A percentile compares a stretch with the other conserved stretches of the same genome.
Conservation (phyloP, 2,113 vertebrate species). For the cattle (Bos taurus) region DNA sequence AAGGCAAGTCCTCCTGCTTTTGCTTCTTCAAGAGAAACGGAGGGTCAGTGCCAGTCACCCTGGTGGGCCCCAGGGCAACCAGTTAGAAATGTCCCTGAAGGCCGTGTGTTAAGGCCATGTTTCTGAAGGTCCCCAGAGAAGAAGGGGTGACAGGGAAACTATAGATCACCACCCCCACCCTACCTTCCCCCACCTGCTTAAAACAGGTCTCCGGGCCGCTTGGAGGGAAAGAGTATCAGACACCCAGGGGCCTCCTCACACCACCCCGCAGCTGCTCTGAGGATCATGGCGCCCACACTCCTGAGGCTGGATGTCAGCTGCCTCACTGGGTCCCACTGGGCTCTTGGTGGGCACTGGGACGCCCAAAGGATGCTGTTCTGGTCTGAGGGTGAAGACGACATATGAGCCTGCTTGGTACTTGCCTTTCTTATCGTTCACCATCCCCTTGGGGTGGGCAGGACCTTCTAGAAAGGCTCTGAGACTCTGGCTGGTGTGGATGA, state of each 20-base stretch:
- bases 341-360: not conserved
- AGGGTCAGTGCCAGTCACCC: not conserved
- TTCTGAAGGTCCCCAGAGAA: not conserved
- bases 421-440: not conserved
- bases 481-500: not conserved
- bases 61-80: not conserved
- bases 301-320: not conserved
- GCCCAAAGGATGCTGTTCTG: accelerated
- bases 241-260: not conserved
- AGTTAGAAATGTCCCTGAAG: not conserved
- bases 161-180: not conserved
- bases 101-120: not conserved
- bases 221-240: not conserved
- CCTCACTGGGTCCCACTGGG: not conserved
- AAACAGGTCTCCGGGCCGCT: not conserved
- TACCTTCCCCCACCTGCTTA: not conserved
- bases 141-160: not conserved
- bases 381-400: not conserved
- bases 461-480: not conserved
- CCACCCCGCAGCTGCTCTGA: not conserved
- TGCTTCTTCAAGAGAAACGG: not conserved
- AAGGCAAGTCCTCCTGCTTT: not conserved
- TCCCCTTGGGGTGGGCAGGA: too few relatives aligned
- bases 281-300: not conserved
- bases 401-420: not conserved